These are phyloP conservation scores for Caenorhabditis plicata DNA, from an alignment of 2,888 invertebrate species.

Conservation along the genomic window DNA sequence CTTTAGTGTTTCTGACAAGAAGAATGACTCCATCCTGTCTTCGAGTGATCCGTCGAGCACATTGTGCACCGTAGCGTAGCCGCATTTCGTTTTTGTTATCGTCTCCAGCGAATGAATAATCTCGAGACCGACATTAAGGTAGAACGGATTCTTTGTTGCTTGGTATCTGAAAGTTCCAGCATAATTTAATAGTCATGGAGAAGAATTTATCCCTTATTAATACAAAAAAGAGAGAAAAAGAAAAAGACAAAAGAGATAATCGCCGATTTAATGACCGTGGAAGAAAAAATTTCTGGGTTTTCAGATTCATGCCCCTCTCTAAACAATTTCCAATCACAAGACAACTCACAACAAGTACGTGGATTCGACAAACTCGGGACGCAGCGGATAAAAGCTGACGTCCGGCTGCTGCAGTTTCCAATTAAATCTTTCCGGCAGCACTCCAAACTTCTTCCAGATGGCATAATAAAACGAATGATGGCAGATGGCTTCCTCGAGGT, in stretches of 20 bases:
- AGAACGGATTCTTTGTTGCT: conserved; percentile 74
- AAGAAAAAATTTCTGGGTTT: too few relatives aligned
- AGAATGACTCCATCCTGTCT: conserved; percentile 74
- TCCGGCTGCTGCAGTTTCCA: conserved; percentile 70
- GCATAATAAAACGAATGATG: conserved; percentile 73
- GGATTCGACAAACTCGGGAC: conserved; percentile 73
- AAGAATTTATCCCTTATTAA: too few relatives aligned
- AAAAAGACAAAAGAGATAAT: too few relatives aligned
- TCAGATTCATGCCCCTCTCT: not conserved
- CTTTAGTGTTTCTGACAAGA: conserved; percentile 74
- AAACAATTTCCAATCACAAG: too few relatives aligned
- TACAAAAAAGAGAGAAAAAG: not conserved
- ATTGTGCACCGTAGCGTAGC: conserved; percentile 74
- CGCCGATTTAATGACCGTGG: too few relatives aligned
- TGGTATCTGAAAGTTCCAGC: conserved; percentile 14
- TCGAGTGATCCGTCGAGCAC: conserved; percentile 72
- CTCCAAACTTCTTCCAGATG: conserved; percentile 72
- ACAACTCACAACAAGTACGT: conserved; percentile 71
- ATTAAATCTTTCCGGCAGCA: conserved; percentile 70
- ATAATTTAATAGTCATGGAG: too few relatives aligned
- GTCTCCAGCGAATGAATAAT: conserved; percentile 68
- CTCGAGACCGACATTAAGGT: conserved; percentile 73
- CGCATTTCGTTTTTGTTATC: conserved; percentile 69
- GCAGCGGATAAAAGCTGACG: conserved; percentile 73
- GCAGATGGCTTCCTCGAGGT: conserved; percentile 74